Percentiles rank a stretch among this genome's conserved stretches.
These are phyloP conservation scores for Apodemia zela DNA, from an alignment of 2,888 invertebrate genomes.

Conservation along the genomic window DNA sequence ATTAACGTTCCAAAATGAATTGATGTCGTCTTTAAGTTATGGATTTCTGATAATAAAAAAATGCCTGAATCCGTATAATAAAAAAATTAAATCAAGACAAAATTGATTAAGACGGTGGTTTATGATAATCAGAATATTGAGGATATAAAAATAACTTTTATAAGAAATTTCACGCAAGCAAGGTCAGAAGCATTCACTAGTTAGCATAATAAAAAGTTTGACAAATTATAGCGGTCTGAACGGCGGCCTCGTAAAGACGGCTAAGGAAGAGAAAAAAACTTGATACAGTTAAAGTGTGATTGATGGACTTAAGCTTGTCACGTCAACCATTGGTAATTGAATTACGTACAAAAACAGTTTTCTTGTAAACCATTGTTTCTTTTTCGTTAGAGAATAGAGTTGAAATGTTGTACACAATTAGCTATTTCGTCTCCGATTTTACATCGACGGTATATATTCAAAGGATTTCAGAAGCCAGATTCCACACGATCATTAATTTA, in stretches of 20 bases:
- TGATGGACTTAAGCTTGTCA: constrained; percentile 57
- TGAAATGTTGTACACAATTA: constrained; percentile 39
- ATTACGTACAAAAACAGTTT: constrained; percentile 60
- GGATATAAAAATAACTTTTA: not conserved
- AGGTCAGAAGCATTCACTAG: constrained; percentile 42
- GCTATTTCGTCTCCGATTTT: constrained; percentile 33
- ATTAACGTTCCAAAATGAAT: too few relatives aligned
- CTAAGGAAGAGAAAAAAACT: constrained; percentile 53
- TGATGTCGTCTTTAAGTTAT: too few relatives aligned
- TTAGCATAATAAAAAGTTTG: constrained; percentile 67
- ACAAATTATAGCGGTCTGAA: constrained; percentile 58
- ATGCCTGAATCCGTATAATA: too few relatives aligned
- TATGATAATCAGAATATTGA: not conserved
- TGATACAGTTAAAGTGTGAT: constrained; percentile 77
- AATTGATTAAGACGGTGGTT: too few relatives aligned
- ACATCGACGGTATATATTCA: constrained; percentile 48
- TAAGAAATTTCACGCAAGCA: constrained; percentile 9
- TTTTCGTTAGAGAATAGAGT: constrained; percentile 45
- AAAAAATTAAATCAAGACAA: too few relatives aligned
- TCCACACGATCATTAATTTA: constrained; percentile 72
- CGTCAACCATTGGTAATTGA: constrained; percentile 66
- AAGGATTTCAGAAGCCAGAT: constrained; percentile 50
- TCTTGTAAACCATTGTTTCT: constrained; percentile 40
- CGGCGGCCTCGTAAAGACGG: constrained; percentile 52
- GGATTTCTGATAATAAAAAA: too few relatives aligned